These are phyloP conservation scores for Andricus curvator DNA, from an alignment of 2,888 invertebrate genomes.

Conservation along the genomic window DNA sequence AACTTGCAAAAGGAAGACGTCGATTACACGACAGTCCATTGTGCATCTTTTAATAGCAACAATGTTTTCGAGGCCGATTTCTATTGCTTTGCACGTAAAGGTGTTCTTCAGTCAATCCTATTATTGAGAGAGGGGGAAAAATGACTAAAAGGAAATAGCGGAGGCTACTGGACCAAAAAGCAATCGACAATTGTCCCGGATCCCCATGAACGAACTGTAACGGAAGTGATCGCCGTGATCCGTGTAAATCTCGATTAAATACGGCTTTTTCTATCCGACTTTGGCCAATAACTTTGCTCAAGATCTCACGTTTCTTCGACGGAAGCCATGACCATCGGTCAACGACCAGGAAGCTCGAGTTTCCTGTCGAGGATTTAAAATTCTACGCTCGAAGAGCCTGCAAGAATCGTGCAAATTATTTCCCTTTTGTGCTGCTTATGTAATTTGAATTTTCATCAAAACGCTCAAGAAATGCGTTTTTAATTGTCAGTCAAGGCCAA, in stretches of 20 bases:
- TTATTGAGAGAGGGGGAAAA: constrained; percentile 3
- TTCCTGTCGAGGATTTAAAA: constrained; percentile 37
- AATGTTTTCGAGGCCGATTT: constrained; percentile 48
- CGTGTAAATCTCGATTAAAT: constrained; percentile 43
- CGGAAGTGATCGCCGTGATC: constrained; percentile 27
- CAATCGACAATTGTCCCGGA: neutral
- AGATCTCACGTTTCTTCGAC: constrained; percentile 42
- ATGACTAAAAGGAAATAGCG: neutral
- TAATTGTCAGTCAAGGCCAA: neutral
- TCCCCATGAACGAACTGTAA: neutral
- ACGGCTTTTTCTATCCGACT: constrained; percentile 18
- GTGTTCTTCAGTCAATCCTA: constrained; percentile 25
- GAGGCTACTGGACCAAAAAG: neutral
- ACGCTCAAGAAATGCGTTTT: neutral
- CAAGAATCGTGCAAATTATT: constrained; percentile 6
- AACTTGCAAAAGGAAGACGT: neutral
- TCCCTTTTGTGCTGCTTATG: constrained; percentile 2
- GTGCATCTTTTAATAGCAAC: constrained; percentile 21
- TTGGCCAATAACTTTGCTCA: neutral
- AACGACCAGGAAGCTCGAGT: constrained; percentile 39
- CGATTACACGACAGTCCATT: neutral
- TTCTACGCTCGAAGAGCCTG: constrained; percentile 37
- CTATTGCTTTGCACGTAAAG: constrained; percentile 16
- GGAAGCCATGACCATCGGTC: constrained; percentile 34
- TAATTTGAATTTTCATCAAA: neutral